phyloP scores from a whole-genome alignment of 2,888 invertebrate genomes.

The Lasioglossum villosulum region DNA sequence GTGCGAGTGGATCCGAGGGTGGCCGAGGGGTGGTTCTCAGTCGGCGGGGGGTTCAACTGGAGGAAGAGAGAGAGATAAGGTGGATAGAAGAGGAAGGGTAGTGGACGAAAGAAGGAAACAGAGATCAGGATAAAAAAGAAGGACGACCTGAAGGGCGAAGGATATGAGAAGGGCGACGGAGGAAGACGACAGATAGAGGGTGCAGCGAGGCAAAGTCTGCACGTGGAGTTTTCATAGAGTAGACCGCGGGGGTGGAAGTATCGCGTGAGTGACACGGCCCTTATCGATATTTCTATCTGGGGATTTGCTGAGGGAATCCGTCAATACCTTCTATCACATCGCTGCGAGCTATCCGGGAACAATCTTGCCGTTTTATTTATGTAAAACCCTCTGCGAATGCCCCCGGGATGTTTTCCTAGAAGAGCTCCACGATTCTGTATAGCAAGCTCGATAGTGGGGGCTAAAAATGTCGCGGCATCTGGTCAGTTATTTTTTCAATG shows the following conservation, averaged over 20 bases:
- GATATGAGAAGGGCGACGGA: constrained; percentile 19
- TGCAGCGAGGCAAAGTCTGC: constrained; percentile 62
- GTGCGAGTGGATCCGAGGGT: constrained; percentile 81
- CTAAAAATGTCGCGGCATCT: not conserved
- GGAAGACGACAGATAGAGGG: constrained; percentile 76
- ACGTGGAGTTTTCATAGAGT: constrained; percentile 70
- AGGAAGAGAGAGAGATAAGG: constrained; percentile 56
- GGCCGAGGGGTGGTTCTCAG: constrained; percentile 71
- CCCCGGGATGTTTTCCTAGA: not conserved
- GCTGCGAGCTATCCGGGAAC: constrained; percentile 4
- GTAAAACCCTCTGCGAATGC: not conserved
- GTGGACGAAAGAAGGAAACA: constrained; percentile 60
- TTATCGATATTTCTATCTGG: constrained; percentile 91
- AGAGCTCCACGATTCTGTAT: not conserved
- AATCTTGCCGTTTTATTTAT: not conserved
- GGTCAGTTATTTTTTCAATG: not conserved
- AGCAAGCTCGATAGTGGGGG: not conserved
- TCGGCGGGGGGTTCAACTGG: constrained; percentile 65
- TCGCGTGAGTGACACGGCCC: constrained; percentile 90
- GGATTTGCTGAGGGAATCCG: constrained; percentile 92
- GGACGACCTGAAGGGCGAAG: constrained; percentile 28
- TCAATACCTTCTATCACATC: constrained; percentile 88
- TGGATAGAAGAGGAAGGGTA: constrained; percentile 34
- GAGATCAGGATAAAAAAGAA: constrained; percentile 46
- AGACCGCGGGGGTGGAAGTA: constrained; percentile 76